A percentile compares a stretch with the other conserved stretches of the same genome.
phyloP scores from a whole-genome alignment of 2,797 vertebrate species.

The Setipinna tenuifilis region DNA sequence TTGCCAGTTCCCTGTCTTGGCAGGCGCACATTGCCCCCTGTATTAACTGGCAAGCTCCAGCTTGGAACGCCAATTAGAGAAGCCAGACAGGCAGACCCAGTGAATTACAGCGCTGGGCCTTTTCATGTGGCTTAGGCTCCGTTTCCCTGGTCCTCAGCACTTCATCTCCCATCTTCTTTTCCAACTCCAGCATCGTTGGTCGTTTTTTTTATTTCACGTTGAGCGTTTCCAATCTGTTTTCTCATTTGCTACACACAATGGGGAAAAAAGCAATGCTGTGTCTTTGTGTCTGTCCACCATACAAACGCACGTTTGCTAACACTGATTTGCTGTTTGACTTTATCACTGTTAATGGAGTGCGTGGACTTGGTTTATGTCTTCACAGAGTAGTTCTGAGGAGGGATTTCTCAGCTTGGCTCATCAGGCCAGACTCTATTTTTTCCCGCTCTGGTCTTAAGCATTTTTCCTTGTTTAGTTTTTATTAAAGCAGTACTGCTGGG shows the following conservation, averaged over 20 bases:
- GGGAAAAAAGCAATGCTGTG: background rate
- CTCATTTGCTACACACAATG: background rate
- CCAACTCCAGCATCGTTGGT: background rate
- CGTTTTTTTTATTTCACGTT: background rate
- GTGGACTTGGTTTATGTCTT: background rate
- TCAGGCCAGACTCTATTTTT: background rate
- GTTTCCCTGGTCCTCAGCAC: slow-evolving; percentile 17
- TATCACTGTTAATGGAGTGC: background rate
- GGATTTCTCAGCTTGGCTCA: background rate
- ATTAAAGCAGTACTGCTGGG: slow-evolving; percentile 41
- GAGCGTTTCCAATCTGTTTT: background rate
- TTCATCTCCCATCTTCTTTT: slow-evolving; percentile 22
- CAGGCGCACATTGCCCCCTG: slow-evolving; percentile 24
- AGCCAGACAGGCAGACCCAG: slow-evolving; percentile 24
- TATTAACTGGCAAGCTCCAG: slow-evolving; percentile 24
- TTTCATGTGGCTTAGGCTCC: slow-evolving; percentile 31
- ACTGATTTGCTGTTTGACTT: slow-evolving; percentile 4
- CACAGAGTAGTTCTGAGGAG: background rate
- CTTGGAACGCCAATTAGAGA: background rate
- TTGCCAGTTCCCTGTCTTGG: background rate
- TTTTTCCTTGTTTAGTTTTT: slow-evolving; percentile 31
- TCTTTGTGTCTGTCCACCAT: background rate
- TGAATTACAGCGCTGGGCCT: slow-evolving; percentile 9
- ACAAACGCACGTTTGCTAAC: background rate
- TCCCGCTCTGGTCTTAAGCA: background rate